Conservation (phyloP, 2,797 vertebrate species). For the Darevskia nairensis region DNA sequence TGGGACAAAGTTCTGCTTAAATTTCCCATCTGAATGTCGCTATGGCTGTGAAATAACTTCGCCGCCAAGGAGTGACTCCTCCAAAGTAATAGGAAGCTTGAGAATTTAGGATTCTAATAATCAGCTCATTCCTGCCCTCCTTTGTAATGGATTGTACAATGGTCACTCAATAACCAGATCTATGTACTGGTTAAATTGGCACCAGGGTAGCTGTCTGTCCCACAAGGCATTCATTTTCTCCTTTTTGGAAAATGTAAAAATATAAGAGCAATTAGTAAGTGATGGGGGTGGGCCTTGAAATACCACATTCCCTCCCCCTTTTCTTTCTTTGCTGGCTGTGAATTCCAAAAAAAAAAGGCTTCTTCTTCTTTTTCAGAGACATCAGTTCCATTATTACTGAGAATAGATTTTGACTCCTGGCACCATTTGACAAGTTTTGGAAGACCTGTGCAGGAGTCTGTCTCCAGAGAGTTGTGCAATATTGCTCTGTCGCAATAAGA, state of each 20-base stretch:
- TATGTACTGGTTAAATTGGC: slow-evolving; percentile 8
- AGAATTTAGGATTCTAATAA: slow-evolving; percentile 8
- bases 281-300: not conserved
- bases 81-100: slow-evolving; percentile 11
- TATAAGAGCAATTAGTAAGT: not conserved
- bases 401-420: slow-evolving; percentile 25
- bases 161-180: not conserved
- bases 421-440: not conserved
- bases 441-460: not conserved
- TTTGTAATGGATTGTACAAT: not conserved
- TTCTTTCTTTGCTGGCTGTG: not conserved
- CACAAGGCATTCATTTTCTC: not conserved
- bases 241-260: slow-evolving; percentile 8
- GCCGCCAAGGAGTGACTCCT: not conserved
- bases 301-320: not conserved
- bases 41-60: slow-evolving; percentile 29
- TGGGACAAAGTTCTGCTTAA: slow-evolving; percentile 13
- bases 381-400: not conserved
- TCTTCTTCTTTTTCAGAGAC: not conserved
- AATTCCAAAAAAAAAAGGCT: not conserved
- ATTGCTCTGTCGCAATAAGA: not conserved
- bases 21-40: slow-evolving; percentile 5
- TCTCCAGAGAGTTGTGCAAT: slow-evolving; percentile 7
- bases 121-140: not conserved
- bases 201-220: not conserved